A percentile compares a stretch with the other conserved stretches of the same genome.
Conservation (phyloP, 1,140 invertebrate species). For the Drosophila mauritiana region DNA sequence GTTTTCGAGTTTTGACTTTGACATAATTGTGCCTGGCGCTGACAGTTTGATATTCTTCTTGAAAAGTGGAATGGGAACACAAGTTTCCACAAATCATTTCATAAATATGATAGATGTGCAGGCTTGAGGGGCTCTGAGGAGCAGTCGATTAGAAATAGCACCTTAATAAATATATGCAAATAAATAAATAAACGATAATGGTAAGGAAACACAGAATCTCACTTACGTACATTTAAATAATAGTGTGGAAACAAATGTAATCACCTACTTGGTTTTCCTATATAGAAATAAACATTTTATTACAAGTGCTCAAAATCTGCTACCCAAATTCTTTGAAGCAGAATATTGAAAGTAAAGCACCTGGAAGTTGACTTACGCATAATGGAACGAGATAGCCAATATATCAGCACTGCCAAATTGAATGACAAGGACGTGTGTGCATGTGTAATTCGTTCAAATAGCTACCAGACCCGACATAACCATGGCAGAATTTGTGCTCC, state of each 20-base stretch:
- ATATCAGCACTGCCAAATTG: constrained; percentile 1
- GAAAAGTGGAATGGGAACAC: background rate
- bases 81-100: constrained; percentile 10
- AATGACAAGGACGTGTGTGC: constrained; percentile 23
- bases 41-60: constrained; percentile 53
- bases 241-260: no score
- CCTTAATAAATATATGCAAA: no score
- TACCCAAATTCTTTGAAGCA: no score
- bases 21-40: constrained; percentile 57
- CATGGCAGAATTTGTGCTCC: constrained; percentile 48
- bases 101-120: constrained; percentile 21
- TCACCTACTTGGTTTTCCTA: no score
- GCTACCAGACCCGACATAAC: constrained; percentile 17
- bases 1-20: constrained; percentile 49
- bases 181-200: no score
- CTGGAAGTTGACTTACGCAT: background rate
- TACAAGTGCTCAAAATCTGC: no score
- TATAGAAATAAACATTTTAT: no score
- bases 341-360: background rate
- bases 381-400: constrained; percentile 15
- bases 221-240: no score
- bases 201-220: no score
- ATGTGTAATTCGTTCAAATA: constrained; percentile 17
- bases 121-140: constrained; percentile 2
- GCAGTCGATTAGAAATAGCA: background rate